Conservation (phyloP, 1,140 invertebrate species). For the Mycetomoellerius zeteki region DNA sequence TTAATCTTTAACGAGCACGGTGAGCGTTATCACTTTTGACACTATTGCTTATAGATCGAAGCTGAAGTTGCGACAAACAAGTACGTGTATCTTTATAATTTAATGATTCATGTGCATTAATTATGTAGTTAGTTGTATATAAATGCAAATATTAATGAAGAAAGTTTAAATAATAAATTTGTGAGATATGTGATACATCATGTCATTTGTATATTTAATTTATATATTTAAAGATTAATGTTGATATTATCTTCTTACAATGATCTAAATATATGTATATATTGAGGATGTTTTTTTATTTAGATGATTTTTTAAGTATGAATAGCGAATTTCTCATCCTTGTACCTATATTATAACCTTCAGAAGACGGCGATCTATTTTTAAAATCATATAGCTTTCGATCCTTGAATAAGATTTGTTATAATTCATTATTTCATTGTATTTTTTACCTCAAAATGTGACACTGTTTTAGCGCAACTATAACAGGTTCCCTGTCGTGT, state of each 20-base stretch:
- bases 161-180: background rate
- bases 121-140: background rate
- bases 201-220: background rate
- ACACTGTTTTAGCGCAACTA: too few species aligned
- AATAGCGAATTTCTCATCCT: background rate
- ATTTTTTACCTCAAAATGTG: too few species aligned
- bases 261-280: background rate
- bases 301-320: background rate
- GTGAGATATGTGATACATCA: background rate
- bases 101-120: background rate
- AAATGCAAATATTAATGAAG: background rate
- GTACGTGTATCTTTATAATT: background rate
- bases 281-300: too few species aligned
- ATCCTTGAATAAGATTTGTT: too few species aligned
- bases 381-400: too few species aligned
- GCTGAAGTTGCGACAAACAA: background rate
- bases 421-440: too few species aligned
- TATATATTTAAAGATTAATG: background rate
- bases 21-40: background rate
- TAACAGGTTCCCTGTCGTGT: too few species aligned
- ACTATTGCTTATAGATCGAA: background rate
- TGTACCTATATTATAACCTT: too few species aligned
- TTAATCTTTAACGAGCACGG: background rate
- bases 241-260: background rate
- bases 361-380: too few species aligned